These are phyloP conservation scores for Cyprinus carpio DNA, from an alignment of 2,113 vertebrate species.

Conservation along the genomic window DNA sequence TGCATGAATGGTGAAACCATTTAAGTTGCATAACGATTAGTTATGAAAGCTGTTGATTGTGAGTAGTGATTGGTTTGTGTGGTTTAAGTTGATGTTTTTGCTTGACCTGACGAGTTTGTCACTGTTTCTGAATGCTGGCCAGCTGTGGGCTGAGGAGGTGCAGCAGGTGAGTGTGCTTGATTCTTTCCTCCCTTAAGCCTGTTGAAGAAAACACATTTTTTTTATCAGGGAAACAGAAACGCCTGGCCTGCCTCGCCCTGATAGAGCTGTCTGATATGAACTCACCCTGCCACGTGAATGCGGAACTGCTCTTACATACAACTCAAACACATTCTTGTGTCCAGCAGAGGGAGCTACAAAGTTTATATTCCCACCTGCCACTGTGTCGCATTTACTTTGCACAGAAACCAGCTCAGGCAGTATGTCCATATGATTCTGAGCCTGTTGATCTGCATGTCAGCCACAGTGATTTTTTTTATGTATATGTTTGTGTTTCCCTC, in stretches of 20 bases:
- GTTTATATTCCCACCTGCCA: background rate
- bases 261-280: background rate
- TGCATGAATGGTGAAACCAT: constrained; percentile 12
- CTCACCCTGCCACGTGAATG: constrained; percentile 3
- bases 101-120: constrained; percentile 69
- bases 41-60: constrained; percentile 17
- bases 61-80: constrained; percentile 12
- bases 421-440: constrained; percentile 1
- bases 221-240: background rate
- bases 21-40: background rate
- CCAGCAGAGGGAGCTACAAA: background rate
- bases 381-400: background rate
- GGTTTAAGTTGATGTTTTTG: constrained; percentile 29
- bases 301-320: background rate
- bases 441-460: background rate
- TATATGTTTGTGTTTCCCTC: constrained; percentile 53
- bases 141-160: constrained; percentile 96
- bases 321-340: background rate
- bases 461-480: constrained; percentile 2
- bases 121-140: constrained; percentile 83
- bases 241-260: background rate
- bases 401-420: background rate
- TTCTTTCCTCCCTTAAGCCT: background rate
- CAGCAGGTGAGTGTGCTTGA: constrained; percentile 85
- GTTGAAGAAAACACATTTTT: background rate